Percentiles rank a stretch among this genome's conserved stretches.
phyloP scores from a whole-genome alignment of 1,140 invertebrate genomes.

The Cheumatopsyche charites region DNA sequence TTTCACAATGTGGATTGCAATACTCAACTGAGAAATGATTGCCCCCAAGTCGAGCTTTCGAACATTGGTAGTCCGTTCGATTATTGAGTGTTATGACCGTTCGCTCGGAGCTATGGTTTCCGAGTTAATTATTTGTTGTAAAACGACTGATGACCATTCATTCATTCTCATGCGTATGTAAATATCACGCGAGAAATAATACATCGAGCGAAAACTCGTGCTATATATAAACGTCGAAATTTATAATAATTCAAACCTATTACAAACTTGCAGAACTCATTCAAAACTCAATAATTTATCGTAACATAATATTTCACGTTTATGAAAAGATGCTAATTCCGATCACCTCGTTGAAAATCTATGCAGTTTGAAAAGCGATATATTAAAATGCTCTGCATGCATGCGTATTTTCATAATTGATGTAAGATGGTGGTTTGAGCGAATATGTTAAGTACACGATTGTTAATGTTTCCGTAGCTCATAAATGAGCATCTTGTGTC shows the following conservation, averaged over 20 bases:
- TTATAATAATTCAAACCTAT: neutral
- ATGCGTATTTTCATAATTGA: neutral
- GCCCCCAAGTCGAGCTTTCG: too few species aligned
- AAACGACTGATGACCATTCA: conserved; percentile 20
- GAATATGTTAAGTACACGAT: conserved; percentile 10
- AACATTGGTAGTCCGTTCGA: conserved; percentile 15
- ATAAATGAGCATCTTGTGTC: neutral
- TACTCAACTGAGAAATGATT: neutral
- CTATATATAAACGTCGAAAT: neutral
- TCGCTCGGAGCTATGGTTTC: conserved; percentile 5
- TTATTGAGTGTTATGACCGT: conserved; percentile 16
- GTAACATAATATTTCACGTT: too few species aligned
- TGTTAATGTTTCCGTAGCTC: conserved; percentile 20
- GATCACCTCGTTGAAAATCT: too few species aligned
- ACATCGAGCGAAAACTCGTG: neutral
- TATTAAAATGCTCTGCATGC: neutral
- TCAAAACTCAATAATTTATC: too few species aligned
- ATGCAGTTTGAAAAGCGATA: neutral
- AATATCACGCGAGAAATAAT: neutral
- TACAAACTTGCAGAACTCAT: neutral
- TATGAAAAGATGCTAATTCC: too few species aligned
- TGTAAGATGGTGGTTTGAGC: neutral
- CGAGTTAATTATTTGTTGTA: conserved; percentile 21
- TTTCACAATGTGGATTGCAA: neutral
- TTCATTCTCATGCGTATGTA: neutral